Evolutionary conservation across 2,888 invertebrate species (phyloP).

Genomic region (Amiota communis): DNA sequence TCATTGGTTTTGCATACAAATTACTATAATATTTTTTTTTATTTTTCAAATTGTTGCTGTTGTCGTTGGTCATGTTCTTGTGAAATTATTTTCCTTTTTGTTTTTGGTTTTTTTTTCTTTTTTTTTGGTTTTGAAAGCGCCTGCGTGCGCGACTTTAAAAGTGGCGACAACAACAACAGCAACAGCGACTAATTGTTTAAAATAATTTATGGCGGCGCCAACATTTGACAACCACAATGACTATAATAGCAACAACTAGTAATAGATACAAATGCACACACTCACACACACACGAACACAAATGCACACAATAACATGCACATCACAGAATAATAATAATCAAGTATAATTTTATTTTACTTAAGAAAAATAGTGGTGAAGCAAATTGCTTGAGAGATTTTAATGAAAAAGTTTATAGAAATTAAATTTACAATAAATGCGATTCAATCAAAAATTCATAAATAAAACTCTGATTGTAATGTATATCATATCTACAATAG

Average conservation of each 20-base stretch:
- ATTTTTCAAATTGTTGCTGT: conserved; percentile 43
- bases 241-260: not conserved
- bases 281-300: too few species aligned
- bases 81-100: conserved; percentile 10
- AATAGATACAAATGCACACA: too few species aligned
- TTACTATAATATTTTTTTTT: conserved; percentile 61
- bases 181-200: conserved; percentile 35
- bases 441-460: too few species aligned
- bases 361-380: too few species aligned
- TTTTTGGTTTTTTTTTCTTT: conserved; percentile 40
- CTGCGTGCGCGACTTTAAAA: not conserved
- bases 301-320: too few species aligned
- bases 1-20: conserved; percentile 55
- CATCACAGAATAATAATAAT: too few species aligned
- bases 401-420: too few species aligned
- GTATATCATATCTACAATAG: too few species aligned
- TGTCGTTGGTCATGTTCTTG: conserved; percentile 22
- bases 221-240: not conserved
- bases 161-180: not conserved
- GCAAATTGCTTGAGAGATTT: too few species aligned
- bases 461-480: too few species aligned
- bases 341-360: too few species aligned
- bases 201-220: conserved; percentile 26
- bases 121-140: conserved; percentile 43
- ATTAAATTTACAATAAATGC: too few species aligned